Conservation (phyloP, 2,113 vertebrate species). For the Poeciliopsis prolifica region DNA sequence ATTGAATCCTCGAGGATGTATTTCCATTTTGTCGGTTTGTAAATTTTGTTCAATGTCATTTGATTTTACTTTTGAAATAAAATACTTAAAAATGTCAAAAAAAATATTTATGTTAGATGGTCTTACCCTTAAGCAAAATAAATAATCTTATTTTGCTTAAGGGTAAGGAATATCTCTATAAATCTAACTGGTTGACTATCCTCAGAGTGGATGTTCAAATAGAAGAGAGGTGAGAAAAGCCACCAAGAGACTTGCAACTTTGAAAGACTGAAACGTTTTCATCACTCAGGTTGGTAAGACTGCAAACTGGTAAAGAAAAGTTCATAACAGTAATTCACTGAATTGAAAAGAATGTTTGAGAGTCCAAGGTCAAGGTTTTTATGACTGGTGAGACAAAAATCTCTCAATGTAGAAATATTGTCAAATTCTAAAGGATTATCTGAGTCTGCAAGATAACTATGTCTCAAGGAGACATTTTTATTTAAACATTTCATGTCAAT, state of each 20-base stretch:
- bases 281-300: neutral
- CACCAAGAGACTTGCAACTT: neutral
- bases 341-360: neutral
- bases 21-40: neutral
- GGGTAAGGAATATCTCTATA: neutral
- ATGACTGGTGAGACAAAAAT: neutral
- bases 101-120: neutral
- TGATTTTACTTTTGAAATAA: neutral
- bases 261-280: neutral
- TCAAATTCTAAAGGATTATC: too few relatives aligned
- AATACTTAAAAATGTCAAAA: neutral
- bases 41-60: neutral
- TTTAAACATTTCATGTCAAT: too few relatives aligned
- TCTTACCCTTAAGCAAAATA: too few relatives aligned
- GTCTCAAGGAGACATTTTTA: too few relatives aligned
- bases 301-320: neutral
- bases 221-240: neutral
- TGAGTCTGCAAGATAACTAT: too few relatives aligned
- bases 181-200: neutral
- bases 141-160: neutral
- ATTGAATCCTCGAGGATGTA: neutral
- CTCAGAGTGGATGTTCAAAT: neutral
- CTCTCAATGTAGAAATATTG: neutral
- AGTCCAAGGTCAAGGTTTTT: neutral
- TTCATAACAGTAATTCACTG: neutral